phyloP scores from a whole-genome alignment of 1,140 invertebrate species.

The Goniozus legneri region DNA sequence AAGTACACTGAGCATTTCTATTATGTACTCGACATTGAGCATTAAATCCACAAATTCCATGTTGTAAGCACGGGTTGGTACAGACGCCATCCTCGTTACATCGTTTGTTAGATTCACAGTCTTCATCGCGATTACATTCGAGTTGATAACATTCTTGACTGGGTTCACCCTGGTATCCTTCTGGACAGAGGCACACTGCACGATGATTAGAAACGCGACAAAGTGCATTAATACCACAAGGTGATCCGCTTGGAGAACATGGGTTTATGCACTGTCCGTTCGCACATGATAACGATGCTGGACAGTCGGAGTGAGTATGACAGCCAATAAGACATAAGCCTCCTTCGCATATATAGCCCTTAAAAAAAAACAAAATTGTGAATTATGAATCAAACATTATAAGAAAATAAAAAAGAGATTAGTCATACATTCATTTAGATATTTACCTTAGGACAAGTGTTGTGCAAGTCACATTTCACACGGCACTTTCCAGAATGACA shows the following conservation, averaged over 20 bases:
- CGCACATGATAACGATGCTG: constrained; percentile 70
- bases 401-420: neutral
- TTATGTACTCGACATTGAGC: constrained; percentile 81
- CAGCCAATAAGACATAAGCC: constrained; percentile 72
- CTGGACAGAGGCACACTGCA: constrained; percentile 81
- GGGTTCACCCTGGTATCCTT: constrained; percentile 77
- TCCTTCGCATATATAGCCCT: constrained; percentile 63
- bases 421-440: neutral
- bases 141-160: constrained; percentile 69
- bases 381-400: neutral
- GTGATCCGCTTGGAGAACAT: constrained; percentile 61
- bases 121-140: constrained; percentile 72
- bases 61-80: constrained; percentile 77
- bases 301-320: constrained; percentile 74
- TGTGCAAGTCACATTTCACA: constrained; percentile 57
- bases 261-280: constrained; percentile 75
- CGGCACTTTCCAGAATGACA: constrained; percentile 64
- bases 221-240: constrained; percentile 72
- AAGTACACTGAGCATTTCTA: constrained; percentile 74
- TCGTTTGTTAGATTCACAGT: constrained; percentile 75
- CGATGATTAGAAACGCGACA: constrained; percentile 73
- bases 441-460: constrained; percentile 51
- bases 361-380: constrained; percentile 12
- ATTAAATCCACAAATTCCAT: constrained; percentile 75
- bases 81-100: constrained; percentile 73